Conservation (phyloP, 2,113 vertebrate genomes). For the Dasypus novemcinctus region DNA sequence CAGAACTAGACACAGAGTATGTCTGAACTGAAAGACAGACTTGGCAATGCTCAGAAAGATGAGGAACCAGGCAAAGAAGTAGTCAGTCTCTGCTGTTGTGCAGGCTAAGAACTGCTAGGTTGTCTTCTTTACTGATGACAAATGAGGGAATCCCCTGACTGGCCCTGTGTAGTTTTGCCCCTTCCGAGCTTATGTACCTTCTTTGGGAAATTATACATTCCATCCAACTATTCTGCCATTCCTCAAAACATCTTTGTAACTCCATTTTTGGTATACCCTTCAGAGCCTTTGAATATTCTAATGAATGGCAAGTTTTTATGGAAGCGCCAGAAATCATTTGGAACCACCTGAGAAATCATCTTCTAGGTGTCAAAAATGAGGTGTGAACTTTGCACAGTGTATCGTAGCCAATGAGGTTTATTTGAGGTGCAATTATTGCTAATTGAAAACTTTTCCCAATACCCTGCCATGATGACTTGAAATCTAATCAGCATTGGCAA, state of each 20-base stretch:
- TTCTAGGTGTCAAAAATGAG: not conserved
- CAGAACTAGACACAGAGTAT: not conserved
- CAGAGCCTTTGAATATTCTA: not conserved
- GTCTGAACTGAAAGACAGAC: not conserved
- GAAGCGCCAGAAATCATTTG: not conserved
- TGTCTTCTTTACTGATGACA: not conserved
- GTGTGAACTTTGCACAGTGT: not conserved
- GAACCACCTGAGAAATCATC: not conserved
- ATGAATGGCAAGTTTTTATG: not conserved
- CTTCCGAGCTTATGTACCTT: not conserved
- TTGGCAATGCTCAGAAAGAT: not conserved
- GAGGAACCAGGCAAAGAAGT: not conserved
- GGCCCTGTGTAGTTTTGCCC: not conserved
- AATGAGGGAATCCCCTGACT: not conserved
- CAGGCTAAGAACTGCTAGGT: not conserved
- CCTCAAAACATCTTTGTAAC: not conserved
- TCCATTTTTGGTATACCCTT: not conserved
- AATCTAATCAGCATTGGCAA: too few species aligned
- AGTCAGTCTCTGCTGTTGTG: not conserved
- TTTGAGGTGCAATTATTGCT: too few species aligned
- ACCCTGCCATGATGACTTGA: too few species aligned
- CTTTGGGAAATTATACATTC: not conserved
- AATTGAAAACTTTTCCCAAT: too few species aligned
- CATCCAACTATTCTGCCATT: not conserved
- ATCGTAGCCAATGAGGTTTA: too few species aligned